A percentile compares a stretch with the other conserved stretches of the same genome.
Evolutionary conservation across 53 echinoderm and acorn worm species (phyloP).

Genomic region (Patiria pectinifera): DNA sequence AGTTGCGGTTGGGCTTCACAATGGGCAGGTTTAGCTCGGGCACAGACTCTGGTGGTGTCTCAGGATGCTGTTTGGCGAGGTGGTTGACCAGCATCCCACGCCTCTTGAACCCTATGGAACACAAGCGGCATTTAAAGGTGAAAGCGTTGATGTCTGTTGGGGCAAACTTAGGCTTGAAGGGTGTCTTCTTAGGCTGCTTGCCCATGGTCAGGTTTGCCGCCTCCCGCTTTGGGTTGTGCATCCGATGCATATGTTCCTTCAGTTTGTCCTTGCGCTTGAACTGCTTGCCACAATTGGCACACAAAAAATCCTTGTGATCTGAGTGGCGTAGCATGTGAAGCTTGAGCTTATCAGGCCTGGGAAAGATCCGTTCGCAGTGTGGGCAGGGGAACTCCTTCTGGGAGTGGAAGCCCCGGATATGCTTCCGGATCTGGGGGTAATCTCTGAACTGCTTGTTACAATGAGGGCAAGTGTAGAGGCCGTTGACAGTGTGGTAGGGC

Average conservation of each 20-base stretch:
- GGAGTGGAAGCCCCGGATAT: conserved; percentile 92
- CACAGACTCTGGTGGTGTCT: conserved; percentile 85
- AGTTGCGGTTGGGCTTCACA: conserved; percentile 96
- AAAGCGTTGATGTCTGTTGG: conserved; percentile 87
- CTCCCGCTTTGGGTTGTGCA: conserved; percentile 98
- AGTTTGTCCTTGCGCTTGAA: conserved; percentile 97
- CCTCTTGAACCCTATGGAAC: conserved; percentile 90
- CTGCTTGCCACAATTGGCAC: conserved; percentile 98
- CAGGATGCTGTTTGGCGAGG: conserved; percentile 90
- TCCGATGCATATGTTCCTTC: conserved; percentile 92
- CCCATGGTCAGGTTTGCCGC: conserved; percentile 77
- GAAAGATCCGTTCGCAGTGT: conserved; percentile 86
- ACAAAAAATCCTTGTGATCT: conserved; percentile 93
- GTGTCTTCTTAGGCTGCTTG: conserved; percentile 81
- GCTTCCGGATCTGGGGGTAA: conserved; percentile 87
- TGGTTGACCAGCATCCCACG: conserved; percentile 98
- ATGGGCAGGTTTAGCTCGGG: conserved; percentile 96
- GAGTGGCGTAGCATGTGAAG: conserved; percentile 94
- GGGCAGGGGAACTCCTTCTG: conserved; percentile 91
- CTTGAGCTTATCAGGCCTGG: conserved; percentile 94
- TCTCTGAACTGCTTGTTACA: conserved; percentile 83
- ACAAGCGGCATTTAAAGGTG: conserved; percentile 93
- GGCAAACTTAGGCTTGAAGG: conserved; percentile 90
- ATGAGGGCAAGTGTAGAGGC: conserved; percentile 83
- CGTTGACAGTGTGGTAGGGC: conserved; percentile 78